Conservation (phyloP, 2,888 invertebrate genomes). For the Macrostomum cliftonense region DNA sequence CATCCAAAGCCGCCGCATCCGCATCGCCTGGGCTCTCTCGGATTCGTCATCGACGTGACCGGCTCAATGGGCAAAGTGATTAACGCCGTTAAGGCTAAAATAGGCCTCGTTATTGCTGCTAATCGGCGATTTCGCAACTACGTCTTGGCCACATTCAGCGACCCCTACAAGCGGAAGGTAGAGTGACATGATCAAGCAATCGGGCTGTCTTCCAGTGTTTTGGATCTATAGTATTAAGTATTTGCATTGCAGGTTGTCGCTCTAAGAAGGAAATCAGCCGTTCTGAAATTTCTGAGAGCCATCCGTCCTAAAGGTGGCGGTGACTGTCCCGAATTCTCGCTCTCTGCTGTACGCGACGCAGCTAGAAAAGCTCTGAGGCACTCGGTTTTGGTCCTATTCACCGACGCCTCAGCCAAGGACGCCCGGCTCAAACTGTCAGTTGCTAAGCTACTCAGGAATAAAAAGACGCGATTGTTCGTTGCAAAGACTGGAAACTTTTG, state of each 20-base stretch:
- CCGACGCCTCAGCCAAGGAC: not conserved
- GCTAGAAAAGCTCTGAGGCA: not conserved
- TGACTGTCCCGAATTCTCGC: not conserved
- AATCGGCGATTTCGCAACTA: conserved; percentile 13
- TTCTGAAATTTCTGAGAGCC: too few relatives aligned
- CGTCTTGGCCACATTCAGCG: conserved; percentile 18
- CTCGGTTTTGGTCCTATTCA: not conserved
- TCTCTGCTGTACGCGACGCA: not conserved
- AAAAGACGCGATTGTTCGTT: too few relatives aligned
- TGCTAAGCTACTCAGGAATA: too few relatives aligned
- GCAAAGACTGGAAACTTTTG: too few relatives aligned
- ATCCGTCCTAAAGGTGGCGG: not conserved
- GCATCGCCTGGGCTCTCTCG: conserved; percentile 12
- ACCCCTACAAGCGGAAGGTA: conserved; percentile 14
- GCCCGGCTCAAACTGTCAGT: not conserved
- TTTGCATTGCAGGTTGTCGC: too few relatives aligned
- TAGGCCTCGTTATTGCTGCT: conserved; percentile 15
- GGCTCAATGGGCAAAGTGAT: conserved; percentile 17
- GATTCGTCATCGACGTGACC: conserved; percentile 19
- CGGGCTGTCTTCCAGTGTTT: too few relatives aligned
- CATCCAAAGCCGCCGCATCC: too few relatives aligned
- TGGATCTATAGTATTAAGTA: too few relatives aligned
- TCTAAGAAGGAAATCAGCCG: too few relatives aligned
- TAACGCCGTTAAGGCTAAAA: conserved; percentile 15
- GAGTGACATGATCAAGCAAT: too few relatives aligned